Percentiles rank a stretch among this genome's conserved stretches.
phyloP scores from a whole-genome alignment of 2,888 invertebrate species.

The Lordiphosa andalusiaca region DNA sequence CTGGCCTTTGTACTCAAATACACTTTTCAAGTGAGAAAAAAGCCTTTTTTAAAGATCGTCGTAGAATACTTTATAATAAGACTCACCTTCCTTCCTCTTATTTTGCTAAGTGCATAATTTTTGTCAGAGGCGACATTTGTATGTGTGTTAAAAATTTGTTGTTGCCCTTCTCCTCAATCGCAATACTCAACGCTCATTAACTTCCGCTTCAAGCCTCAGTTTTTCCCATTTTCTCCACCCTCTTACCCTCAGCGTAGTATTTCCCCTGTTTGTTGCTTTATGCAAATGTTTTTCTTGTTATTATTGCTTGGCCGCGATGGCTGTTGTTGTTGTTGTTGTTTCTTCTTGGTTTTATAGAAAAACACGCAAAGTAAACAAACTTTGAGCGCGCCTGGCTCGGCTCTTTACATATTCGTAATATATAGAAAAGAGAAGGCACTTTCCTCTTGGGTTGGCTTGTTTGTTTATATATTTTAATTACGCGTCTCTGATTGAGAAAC shows the following conservation, averaged over 20 bases:
- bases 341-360: conserved; percentile 65
- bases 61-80: neutral
- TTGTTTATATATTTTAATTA: conserved; percentile 70
- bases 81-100: conserved; percentile 14
- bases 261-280: conserved; percentile 64
- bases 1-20: too few species aligned
- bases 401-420: conserved; percentile 20
- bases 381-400: conserved; percentile 32
- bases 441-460: conserved; percentile 46
- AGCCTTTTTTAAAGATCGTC: too few species aligned
- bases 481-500: conserved; percentile 68
- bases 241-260: conserved; percentile 3
- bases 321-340: conserved; percentile 39
- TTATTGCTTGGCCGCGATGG: conserved; percentile 50
- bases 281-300: conserved; percentile 68
- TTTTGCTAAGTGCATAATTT: conserved; percentile 3
- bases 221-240: conserved; percentile 1
- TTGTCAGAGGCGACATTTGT: conserved; percentile 5
- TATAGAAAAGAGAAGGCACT: conserved; percentile 20
- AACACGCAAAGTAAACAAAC: conserved; percentile 74
- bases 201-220: conserved; percentile 57
- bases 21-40: too few species aligned
- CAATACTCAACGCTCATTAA: conserved; percentile 53
- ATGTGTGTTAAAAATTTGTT: conserved; percentile 2
- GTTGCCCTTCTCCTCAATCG: conserved; percentile 5